Conservation (phyloP, 2,888 invertebrate genomes). For the Kuschelorhynchus macadamiae region DNA sequence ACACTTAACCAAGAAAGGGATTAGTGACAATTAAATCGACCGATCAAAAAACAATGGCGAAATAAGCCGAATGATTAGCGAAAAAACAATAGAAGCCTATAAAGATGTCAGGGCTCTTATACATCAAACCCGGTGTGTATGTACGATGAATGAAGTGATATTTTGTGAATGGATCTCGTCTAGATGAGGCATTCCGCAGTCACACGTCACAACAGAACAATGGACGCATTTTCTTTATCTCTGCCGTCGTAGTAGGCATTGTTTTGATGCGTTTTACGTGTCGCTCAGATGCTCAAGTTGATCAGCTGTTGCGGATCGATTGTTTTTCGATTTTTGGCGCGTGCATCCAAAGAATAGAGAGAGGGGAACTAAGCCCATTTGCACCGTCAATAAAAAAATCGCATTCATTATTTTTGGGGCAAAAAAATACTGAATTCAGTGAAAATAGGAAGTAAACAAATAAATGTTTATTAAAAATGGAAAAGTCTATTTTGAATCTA, state of each 20-base stretch:
- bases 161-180: conserved; percentile 36
- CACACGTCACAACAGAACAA: conserved; percentile 35
- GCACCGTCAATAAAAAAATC: too few relatives aligned
- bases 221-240: conserved; percentile 43
- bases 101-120: conserved; percentile 27
- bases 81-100: conserved; percentile 33
- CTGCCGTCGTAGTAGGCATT: conserved; percentile 9
- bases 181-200: conserved; percentile 16
- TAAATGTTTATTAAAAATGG: too few relatives aligned
- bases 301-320: background rate
- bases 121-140: conserved; percentile 27
- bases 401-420: too few relatives aligned
- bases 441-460: too few relatives aligned
- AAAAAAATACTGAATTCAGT: too few relatives aligned
- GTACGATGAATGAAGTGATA: conserved; percentile 31
- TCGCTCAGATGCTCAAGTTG: too few relatives aligned
- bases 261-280: conserved; percentile 13
- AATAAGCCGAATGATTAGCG: conserved; percentile 28
- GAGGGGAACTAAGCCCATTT: too few relatives aligned
- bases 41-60: conserved; percentile 27
- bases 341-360: background rate
- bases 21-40: conserved; percentile 12
- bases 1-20: background rate
- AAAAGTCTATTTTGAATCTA: too few relatives aligned
- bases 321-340: background rate